Evolutionary conservation across 2,113 vertebrate species (phyloP).

Genomic region (Bucco capensis): DNA sequence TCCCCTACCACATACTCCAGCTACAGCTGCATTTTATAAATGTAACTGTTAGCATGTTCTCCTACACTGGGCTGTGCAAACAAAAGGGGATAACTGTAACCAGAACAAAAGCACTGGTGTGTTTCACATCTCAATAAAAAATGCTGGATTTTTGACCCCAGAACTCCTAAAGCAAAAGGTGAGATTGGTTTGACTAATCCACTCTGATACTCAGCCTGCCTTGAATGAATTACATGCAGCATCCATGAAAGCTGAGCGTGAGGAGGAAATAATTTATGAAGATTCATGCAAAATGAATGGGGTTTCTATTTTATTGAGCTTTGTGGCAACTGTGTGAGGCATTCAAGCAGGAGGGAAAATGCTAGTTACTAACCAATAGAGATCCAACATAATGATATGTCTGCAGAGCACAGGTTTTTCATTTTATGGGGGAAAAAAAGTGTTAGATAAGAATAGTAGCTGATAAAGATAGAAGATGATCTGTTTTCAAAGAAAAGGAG

Average conservation of each 20-base stretch:
- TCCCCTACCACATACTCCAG: background rate
- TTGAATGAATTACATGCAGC: background rate
- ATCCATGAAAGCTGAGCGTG: background rate
- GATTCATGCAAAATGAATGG: background rate
- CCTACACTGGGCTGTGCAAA: background rate
- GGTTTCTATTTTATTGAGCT: background rate
- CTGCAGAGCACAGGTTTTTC: background rate
- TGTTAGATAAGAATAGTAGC: background rate
- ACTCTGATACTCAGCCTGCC: background rate
- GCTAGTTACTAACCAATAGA: background rate
- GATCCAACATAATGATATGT: background rate
- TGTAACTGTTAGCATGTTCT: background rate
- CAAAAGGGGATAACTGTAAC: background rate
- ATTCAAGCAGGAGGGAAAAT: background rate
- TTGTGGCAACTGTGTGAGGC: background rate
- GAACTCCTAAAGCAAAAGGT: background rate
- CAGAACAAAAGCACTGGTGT: background rate
- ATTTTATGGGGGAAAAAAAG: background rate
- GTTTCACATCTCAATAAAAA: background rate
- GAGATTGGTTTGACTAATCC: background rate
- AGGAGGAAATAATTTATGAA: background rate
- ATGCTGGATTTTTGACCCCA: background rate
- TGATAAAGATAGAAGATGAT: background rate
- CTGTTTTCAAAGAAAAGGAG: background rate
- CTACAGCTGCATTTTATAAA: background rate